Evolutionary conservation across 2,888 invertebrate genomes (phyloP).

Genomic region (Chaetoderma sp.): DNA sequence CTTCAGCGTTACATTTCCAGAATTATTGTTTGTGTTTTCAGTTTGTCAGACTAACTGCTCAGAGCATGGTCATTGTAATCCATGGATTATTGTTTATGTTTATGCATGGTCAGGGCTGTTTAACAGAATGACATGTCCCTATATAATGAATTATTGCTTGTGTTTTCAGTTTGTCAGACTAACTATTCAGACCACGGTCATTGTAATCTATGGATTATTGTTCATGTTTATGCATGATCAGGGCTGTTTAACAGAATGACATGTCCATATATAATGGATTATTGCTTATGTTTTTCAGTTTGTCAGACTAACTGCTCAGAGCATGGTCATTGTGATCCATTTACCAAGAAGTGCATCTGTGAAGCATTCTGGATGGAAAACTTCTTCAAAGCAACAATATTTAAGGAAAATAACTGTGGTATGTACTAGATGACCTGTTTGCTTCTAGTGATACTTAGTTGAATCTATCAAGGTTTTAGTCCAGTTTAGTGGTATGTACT

Average conservation of each 20-base stretch:
- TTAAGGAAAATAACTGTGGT: constrained; percentile 87
- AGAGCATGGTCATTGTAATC: constrained; percentile 88
- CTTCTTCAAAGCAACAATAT: constrained; percentile 76
- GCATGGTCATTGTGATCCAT: constrained; percentile 89
- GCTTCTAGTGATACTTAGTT: too few species aligned
- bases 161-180: constrained; percentile 84
- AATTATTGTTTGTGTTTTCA: too few species aligned
- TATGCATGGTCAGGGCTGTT: background rate
- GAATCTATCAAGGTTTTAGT: too few species aligned
- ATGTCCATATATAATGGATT: too few species aligned
- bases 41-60: constrained; percentile 95
- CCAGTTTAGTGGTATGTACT: too few species aligned
- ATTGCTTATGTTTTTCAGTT: constrained; percentile 73
- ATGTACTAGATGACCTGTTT: constrained; percentile 40
- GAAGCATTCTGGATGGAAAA: constrained; percentile 98
- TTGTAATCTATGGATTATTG: too few species aligned
- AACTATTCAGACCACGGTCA: constrained; percentile 90
- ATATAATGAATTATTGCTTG: too few species aligned
- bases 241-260: background rate
- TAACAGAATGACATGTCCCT: background rate
- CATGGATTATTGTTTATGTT: too few species aligned
- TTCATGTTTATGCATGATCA: background rate
- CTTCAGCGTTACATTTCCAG: too few species aligned
- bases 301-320: constrained; percentile 93
- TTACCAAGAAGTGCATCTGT: constrained; percentile 86